Conservation (phyloP, 1,140 invertebrate species). For the Helicoverpa zea region DNA sequence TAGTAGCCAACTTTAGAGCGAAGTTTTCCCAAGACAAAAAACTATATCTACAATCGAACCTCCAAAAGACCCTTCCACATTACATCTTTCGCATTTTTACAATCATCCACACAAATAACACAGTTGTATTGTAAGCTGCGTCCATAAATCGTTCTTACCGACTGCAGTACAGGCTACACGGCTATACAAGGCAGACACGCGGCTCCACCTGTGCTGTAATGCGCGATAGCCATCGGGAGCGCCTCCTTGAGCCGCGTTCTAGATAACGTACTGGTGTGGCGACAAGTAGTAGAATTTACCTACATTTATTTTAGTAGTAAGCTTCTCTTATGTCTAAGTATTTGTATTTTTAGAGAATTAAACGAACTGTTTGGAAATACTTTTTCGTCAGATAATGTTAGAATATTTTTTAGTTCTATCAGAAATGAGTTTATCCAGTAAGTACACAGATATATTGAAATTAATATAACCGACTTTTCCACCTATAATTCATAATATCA, state of each 20-base stretch:
- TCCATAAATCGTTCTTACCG: background rate
- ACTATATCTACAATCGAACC: too few relatives aligned
- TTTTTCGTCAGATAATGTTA: too few relatives aligned
- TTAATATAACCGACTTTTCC: too few relatives aligned
- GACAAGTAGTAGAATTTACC: conserved; percentile 5
- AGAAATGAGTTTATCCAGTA: too few relatives aligned
- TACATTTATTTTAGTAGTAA: background rate
- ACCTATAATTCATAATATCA: too few relatives aligned
- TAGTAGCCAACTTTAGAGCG: too few relatives aligned
- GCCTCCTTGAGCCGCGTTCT: conserved; percentile 53
- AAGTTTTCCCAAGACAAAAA: background rate
- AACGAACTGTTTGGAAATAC: too few relatives aligned
- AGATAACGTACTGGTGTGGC: conserved; percentile 46
- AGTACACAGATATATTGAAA: too few relatives aligned
- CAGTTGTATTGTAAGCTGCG: background rate
- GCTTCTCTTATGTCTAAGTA: too few relatives aligned
- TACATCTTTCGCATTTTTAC: background rate
- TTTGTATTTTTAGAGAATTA: too few relatives aligned
- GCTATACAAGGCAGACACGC: conserved; percentile 2
- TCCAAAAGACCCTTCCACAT: too few relatives aligned
- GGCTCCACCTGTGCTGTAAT: conserved; percentile 44
- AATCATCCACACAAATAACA: background rate
- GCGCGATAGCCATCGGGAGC: conserved; percentile 54
- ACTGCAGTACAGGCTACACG: background rate
- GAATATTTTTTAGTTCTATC: too few relatives aligned